Evolutionary conservation across 2,113 vertebrate species (phyloP), one percentile per base, ranked within the genome.

Genomic region (Dasyornis broadbenti): DNA sequence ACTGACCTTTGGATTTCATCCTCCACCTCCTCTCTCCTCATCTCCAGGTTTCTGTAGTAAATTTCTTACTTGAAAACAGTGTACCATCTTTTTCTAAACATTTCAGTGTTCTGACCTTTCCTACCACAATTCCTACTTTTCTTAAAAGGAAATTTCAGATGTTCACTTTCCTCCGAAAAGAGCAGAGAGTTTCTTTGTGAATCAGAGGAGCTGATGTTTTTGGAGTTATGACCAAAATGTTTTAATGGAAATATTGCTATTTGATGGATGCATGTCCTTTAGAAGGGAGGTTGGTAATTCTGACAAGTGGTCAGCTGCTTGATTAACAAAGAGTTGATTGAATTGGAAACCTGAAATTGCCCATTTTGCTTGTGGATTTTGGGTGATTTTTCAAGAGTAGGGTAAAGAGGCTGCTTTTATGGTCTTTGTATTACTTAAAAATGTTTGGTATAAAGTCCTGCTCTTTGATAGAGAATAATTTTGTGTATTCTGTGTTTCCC

Each of bases 71-170:
- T 1, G 50, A 64, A 50, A 45, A 80, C 20, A 53, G 45, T 44
- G 9, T 40, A 19, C 26, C 2, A 15, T 66, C 69, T 69, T 60
- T 69, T 39, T 1, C 20, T 39, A 45, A 23, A 47, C 0, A 0
- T 77, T 83, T 81, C 28, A 21, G 15, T 21, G 5, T 72, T 80
- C 24, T 90, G 68, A 57, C 37, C 31, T 86, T 88, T 69, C 35
- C 31, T 80, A n/a, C 20, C 2, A 2, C 0, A 1, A 28, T 83
- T 47, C 15, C 2, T 44, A 63, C 44, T 53, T 86, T 77, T 30
- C 66, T 69, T 52, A 24, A 54, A 72, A 65, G 40, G 31, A 28
- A 52, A 35, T 54, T 80, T 65, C 13, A 26, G 63, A 15, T 57
- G 19, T n/a, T 66, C 59, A n/a, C 40, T 76, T 80, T 26, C 0